Base-by-base conservation (phyloP, 2,888 invertebrate species). In the Caenorhabditis zanzibari region DNA sequence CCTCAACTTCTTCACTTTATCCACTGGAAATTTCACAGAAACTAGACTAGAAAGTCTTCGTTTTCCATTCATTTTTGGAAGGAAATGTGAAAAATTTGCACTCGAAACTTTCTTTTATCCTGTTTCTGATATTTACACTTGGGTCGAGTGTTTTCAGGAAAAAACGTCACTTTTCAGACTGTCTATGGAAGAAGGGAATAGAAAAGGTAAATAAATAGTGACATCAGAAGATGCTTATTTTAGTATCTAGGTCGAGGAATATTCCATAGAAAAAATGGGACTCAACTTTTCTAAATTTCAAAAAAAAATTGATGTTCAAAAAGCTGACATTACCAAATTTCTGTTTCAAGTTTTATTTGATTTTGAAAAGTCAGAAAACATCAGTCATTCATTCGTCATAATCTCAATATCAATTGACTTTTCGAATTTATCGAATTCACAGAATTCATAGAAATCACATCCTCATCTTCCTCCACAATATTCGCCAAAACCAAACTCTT, bases 1-100 rank as follows among this genome's bases (percentile, higher is more conserved):
- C 44, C 75, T 81, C 58, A 90, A 81, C 47, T 80, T 84, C 56
- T 71, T 77, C 19, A 77, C 44, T 1, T 54, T 32, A 16, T 77
- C 54, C 16, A 69, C 54, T 14, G 77, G 75, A 16, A 75, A 59
- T 22, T 54, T 69, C 6, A 66, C 47, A 16, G 68, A n/a, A 4
- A 61, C 44, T 14, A 58, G 19, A 4, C 68, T 59, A 2, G 69
- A 69, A 9, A 66, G 47, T 12, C 41, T 75, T 28, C 75, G 28
- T 52, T 77, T 77, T 16, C 58, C 47, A 14, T 41, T 63, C 63
- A 63, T 63, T 49, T 32, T 47, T 28, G 19, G 47, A 10, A n/a
- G 7, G 6, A 19, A 47, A 47, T 47, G 19, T 4, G 2, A 47
- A 49, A 7, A 2, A 26, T 35, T 63, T 38, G 52, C 52, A 52